These are phyloP conservation scores for Tetranychus piercei DNA, from an alignment of 2,888 invertebrate genomes.

Conservation along the genomic window DNA sequence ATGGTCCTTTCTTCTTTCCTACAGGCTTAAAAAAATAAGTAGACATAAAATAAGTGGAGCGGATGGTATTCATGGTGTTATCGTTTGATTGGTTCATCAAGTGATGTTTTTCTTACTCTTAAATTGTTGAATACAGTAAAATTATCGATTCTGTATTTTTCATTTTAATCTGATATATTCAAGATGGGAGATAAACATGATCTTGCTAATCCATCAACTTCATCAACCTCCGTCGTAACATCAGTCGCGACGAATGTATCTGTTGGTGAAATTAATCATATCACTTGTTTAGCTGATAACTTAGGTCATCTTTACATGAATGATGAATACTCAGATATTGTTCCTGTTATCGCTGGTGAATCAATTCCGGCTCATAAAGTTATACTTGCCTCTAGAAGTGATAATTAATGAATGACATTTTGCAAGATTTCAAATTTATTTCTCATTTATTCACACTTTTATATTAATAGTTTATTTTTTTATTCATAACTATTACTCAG, in stretches of 20 bases:
- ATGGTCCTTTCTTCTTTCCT: no score
- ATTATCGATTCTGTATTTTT: background rate
- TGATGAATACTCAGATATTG: conserved; percentile 76
- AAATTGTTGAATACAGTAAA: no score
- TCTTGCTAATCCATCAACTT: background rate
- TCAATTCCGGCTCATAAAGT: conserved; percentile 52
- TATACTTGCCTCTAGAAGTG: conserved; percentile 80
- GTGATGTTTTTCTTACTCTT: no score
- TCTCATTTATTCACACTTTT: no score
- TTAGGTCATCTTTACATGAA: conserved; percentile 66
- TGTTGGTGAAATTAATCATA: conserved; percentile 48
- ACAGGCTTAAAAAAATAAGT: no score
- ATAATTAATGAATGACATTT: conserved; percentile 45
- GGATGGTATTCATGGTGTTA: no score
- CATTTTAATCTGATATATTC: background rate
- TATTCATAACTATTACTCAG: no score
- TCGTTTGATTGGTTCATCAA: no score
- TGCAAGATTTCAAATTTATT: no score
- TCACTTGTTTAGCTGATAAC: conserved; percentile 33
- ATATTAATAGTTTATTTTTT: no score
- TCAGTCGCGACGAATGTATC: conserved; percentile 15
- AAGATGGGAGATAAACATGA: background rate
- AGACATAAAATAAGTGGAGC: no score
- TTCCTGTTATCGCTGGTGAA: conserved; percentile 59
- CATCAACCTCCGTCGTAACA: background rate